Percentiles rank a stretch among this genome's conserved stretches.
These are phyloP conservation scores for Antitype chi DNA, from an alignment of 2,888 invertebrate species.

Conservation along the genomic window DNA sequence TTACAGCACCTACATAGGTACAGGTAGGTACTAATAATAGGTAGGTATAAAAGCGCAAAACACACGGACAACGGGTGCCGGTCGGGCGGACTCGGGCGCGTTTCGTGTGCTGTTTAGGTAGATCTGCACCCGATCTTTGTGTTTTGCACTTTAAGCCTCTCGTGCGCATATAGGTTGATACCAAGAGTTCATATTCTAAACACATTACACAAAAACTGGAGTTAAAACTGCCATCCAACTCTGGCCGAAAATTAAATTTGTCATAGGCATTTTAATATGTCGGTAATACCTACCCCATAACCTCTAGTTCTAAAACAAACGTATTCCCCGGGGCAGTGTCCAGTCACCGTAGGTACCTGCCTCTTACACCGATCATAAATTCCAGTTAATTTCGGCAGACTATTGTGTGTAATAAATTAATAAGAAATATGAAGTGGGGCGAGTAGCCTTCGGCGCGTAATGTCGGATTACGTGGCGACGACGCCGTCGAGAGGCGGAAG, in stretches of 20 bases:
- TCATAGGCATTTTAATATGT: not conserved
- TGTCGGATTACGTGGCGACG: conserved; percentile 41
- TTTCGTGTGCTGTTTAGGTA: not conserved
- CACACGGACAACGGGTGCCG: not conserved
- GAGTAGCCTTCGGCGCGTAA: conserved; percentile 2
- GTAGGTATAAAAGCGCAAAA: not conserved
- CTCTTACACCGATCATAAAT: conserved; percentile 48
- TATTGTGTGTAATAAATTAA: conserved; percentile 42
- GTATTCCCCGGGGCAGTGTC: conserved; percentile 40
- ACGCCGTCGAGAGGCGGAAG: not conserved
- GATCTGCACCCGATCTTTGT: not conserved
- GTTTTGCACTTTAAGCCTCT: not conserved
- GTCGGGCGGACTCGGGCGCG: not conserved
- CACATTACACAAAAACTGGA: not conserved
- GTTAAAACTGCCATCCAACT: not conserved
- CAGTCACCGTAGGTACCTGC: conserved; percentile 12
- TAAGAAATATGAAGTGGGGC: conserved; percentile 46
- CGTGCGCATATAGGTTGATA: not conserved
- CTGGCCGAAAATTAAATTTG: not conserved
- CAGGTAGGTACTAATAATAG: not conserved
- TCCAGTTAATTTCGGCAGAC: conserved; percentile 40
- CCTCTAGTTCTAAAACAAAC: conserved; percentile 4
- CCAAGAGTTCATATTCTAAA: not conserved
- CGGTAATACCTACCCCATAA: not conserved
- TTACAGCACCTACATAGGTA: not conserved